Base-by-base conservation (phyloP, 2,113 vertebrate species). In the Syngnathus typhle region DNA sequence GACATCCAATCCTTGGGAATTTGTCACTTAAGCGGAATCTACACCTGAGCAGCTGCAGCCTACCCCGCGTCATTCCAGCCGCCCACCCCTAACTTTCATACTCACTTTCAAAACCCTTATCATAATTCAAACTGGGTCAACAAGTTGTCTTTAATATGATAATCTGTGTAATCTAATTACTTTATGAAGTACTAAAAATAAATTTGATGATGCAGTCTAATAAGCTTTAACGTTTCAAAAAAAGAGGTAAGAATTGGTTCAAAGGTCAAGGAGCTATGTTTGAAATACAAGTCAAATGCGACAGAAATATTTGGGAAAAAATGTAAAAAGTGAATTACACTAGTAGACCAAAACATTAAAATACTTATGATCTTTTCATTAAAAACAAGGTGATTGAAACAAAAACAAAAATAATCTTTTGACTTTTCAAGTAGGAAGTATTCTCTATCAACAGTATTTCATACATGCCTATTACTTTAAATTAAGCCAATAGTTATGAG, bases 1-100 rank as follows among this genome's bases (percentile, higher is more conserved):
- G 89, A 90, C 87, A 92, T 76, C 54, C 85, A 89, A 90, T 83
- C 88, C 88, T 46, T n/a, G 49, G 86, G 88, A 92, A 92, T 92
- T 58, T 87, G 88, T 80, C 59, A 60, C 81, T 75, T 75, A 81
- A 88, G 88, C 87, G 85, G 66, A 86, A 88, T 81, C 69, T 39
- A 36, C 71, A 80, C 64, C 80, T 73, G 68, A 39, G 15, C 75
- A 75, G 76, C 76, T 76, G 83, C 69, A 70, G 41, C 55, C 44
- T 71, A 64, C 7, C 65, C 67, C 8, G 23, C 32, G 52, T 36
- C 43, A 59, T 39, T 39, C 37, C 47, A 49, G 47, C 47, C 47
- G 47, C 44, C 58, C 36, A 19, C 58, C 16, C 18, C 59, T 37
- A 11, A 41, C 19, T 36, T n/a, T 19, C n/a, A 41, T 21, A 12